Evolutionary conservation across 2,888 invertebrate species (phyloP), one percentile per base, ranked within the genome.

Genomic region (Dasypolia templi): DNA sequence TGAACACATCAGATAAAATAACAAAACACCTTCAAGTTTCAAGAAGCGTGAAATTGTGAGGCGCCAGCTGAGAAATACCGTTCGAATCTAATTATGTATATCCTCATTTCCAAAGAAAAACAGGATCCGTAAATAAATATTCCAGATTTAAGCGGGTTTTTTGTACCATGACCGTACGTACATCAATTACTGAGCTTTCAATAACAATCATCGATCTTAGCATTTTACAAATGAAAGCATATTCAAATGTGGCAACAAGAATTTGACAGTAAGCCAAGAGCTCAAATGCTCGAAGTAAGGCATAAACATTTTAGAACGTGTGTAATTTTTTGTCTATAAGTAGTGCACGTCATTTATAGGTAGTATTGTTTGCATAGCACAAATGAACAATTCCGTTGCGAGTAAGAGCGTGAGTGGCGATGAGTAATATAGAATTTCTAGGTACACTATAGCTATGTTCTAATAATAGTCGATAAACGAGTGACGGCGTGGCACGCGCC

Each of bases 381-480:
- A 64, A 67, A 70, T 68, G 53, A 68, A 71, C 69, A 75, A 68
- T 75, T 79, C 61, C 62, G 68, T 71, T 77, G 61, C 56, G 65
- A 75, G 71, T 74, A 66, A 29, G 62, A 71, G 76, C 65, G 65
- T 77, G 59, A 74, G 75, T 79, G 66, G 67, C 65, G 75, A 86
- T 75, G 77, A 75, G 78, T 67, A 67, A 77, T 74, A 76, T 75
- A 85, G 67, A 65, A 77, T 79, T 70, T 59, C 78, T 87, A 87
- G 83, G 83, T 86, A 84, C 74, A 77, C 80, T 87, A 91, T 90
- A 90, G 90, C 85, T 90, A 90, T 91, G 83, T 84, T 91, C 94
- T 95, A 94, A 92, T 93, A 93, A 93, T 95, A 95, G 93, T 84
- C 85, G 83, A 91, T 92, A 92, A 91, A 88, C 88, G 83, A 89